Evolutionary conservation across 2,888 invertebrate genomes (phyloP).

Genomic region (Anticlea derivata): DNA sequence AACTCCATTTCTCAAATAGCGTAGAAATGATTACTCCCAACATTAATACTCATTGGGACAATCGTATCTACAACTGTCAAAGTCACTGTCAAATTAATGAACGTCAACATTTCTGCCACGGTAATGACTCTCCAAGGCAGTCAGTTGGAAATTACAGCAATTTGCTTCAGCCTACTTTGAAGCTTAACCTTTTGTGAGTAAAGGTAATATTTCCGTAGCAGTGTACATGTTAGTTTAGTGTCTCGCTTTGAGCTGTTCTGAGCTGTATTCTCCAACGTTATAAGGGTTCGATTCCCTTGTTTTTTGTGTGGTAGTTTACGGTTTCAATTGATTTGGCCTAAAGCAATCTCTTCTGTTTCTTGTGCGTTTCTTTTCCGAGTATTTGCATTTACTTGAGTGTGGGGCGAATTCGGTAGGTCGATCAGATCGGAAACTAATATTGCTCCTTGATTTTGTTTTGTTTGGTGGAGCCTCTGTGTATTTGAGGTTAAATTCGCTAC

Average conservation of each 20-base stretch:
- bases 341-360: slow-evolving; percentile 66
- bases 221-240: slow-evolving; percentile 34
- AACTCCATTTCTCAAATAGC: slow-evolving; percentile 51
- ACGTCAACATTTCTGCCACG: slow-evolving; percentile 51
- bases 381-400: slow-evolving; percentile 67
- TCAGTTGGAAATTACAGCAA: slow-evolving; percentile 69
- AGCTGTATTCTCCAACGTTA: slow-evolving; percentile 25
- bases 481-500: neutral
- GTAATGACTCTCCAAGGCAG: slow-evolving; percentile 65
- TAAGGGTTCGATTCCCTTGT: slow-evolving; percentile 17
- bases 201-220: slow-evolving; percentile 15
- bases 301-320: slow-evolving; percentile 36
- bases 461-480: neutral
- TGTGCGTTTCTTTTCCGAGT: slow-evolving; percentile 61
- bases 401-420: slow-evolving; percentile 63
- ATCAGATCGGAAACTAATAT: slow-evolving; percentile 48
- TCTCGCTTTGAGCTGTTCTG: slow-evolving; percentile 58
- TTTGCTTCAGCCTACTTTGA: slow-evolving; percentile 41
- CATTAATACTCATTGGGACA: slow-evolving; percentile 57
- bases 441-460: slow-evolving; percentile 32
- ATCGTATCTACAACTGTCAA: slow-evolving; percentile 68
- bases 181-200: slow-evolving; percentile 1
- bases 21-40: slow-evolving; percentile 65
- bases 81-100: slow-evolving; percentile 71
- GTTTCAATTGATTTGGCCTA: slow-evolving; percentile 63